phyloP scores from a whole-genome alignment of 2,113 vertebrate genomes.

The Lycaon pictus region DNA sequence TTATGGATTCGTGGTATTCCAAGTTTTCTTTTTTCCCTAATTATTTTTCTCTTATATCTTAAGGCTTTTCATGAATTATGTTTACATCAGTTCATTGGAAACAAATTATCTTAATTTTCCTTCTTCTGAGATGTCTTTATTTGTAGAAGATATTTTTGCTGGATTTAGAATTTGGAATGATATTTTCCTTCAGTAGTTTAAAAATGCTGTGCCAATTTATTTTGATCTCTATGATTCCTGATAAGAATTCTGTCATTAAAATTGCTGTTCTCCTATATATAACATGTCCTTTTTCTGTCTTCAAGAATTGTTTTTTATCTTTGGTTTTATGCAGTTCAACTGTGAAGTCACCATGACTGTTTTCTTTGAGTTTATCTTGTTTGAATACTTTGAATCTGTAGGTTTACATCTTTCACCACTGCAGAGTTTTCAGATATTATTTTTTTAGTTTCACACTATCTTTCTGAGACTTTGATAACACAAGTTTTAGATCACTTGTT shows the following conservation, averaged over 20 bases:
- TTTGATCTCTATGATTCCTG: neutral
- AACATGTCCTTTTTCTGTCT: neutral
- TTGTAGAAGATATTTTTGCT: neutral
- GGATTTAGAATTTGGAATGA: neutral
- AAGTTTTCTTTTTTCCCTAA: neutral
- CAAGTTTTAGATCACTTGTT: neutral
- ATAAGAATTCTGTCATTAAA: conserved; percentile 3
- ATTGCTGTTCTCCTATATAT: neutral
- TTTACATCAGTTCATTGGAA: neutral
- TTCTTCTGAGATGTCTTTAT: neutral
- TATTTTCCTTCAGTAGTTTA: neutral
- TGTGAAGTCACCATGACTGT: neutral
- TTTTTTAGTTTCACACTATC: neutral
- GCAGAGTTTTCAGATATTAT: neutral
- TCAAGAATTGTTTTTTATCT: neutral
- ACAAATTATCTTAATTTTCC: neutral
- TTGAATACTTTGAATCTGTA: neutral
- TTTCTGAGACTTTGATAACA: neutral
- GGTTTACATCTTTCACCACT: neutral
- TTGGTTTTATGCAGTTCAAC: neutral
- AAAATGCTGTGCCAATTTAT: neutral
- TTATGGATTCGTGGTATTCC: neutral
- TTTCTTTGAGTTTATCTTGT: neutral
- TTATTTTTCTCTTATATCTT: neutral
- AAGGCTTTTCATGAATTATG: neutral